A percentile compares a stretch with the other conserved stretches of the same genome.
Conservation (phyloP, 1,140 invertebrate genomes). For the Drosophila sp. region DNA sequence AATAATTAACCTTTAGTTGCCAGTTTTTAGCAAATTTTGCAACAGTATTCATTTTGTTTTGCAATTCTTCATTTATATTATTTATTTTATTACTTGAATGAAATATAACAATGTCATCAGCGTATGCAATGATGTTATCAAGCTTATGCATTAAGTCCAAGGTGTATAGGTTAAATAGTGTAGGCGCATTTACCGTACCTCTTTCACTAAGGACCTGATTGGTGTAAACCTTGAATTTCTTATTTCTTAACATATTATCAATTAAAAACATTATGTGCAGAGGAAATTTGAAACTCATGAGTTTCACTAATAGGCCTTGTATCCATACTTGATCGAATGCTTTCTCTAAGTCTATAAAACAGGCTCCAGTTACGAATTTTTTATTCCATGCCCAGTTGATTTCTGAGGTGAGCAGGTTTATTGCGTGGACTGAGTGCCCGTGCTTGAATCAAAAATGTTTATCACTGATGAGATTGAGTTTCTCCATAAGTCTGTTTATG, state of each 20-base stretch:
- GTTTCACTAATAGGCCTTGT: not conserved
- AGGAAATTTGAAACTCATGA: conserved; percentile 3
- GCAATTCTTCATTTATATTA: not conserved
- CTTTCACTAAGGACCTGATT: not conserved
- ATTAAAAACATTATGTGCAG: not conserved
- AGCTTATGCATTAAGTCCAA: not conserved
- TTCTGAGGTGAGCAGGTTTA: not conserved
- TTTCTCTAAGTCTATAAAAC: conserved; percentile 6
- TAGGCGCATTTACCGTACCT: not conserved
- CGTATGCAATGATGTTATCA: not conserved
- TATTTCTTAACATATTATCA: not conserved
- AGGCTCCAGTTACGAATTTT: conserved; percentile 6
- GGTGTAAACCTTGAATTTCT: not conserved
- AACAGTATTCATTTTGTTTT: not conserved
- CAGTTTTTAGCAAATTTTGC: conserved; percentile 5
- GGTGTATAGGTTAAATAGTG: not conserved
- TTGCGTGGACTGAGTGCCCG: not conserved
- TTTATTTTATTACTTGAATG: not conserved
- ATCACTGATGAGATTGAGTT: not conserved
- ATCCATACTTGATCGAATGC: conserved; percentile 6
- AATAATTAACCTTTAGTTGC: not conserved
- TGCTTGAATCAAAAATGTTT: conserved; percentile 3
- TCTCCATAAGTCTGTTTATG: not conserved
- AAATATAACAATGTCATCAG: not conserved
- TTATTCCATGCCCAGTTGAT: conserved; percentile 5